Evolutionary conservation across 2,113 vertebrate species (phyloP).

Genomic region (Trochalopteron elliotii): DNA sequence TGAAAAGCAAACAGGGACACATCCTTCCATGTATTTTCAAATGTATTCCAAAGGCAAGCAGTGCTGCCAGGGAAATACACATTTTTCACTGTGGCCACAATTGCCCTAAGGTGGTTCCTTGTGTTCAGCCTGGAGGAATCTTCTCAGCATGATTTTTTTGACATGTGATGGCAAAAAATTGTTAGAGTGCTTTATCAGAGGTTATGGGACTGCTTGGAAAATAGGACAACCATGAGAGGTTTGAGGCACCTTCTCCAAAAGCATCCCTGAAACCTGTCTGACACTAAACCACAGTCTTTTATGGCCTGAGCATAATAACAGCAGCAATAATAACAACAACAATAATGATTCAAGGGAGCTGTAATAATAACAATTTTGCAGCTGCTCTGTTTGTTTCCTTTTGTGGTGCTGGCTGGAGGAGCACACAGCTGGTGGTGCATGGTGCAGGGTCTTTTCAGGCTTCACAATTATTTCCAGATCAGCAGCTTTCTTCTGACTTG

Average conservation of each 20-base stretch:
- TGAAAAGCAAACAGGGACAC: background rate
- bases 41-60: background rate
- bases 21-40: background rate
- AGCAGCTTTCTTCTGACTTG: slow-evolving; percentile 77
- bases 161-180: background rate
- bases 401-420: background rate
- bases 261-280: background rate
- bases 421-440: slow-evolving; percentile 59
- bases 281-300: background rate
- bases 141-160: background rate
- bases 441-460: slow-evolving; percentile 64
- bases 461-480: slow-evolving; percentile 79
- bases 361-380: slow-evolving; percentile 10
- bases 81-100: background rate
- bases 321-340: background rate
- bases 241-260: background rate
- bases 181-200: background rate
- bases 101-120: background rate
- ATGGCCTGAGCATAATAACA: background rate
- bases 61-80: background rate
- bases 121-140: background rate
- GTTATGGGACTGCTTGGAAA: background rate
- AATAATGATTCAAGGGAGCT: background rate
- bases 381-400: slow-evolving; percentile 53
- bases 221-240: background rate